A percentile compares a stretch with the other conserved stretches of the same genome.
phyloP scores from a whole-genome alignment of 2,113 vertebrate genomes.

The Siniperca chuatsi region DNA sequence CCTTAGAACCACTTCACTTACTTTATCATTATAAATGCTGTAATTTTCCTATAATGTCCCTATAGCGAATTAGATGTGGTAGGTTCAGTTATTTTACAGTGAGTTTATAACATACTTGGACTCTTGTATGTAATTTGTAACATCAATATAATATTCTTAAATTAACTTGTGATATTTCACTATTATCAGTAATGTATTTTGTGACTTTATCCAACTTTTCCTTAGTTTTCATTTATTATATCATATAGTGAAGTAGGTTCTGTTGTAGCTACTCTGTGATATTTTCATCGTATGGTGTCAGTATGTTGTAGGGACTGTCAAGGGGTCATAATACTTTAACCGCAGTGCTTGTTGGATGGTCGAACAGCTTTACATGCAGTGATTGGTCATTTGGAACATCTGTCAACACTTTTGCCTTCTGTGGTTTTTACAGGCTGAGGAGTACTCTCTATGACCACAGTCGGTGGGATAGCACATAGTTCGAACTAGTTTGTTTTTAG shows the following conservation, averaged over 20 bases:
- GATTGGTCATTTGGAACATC: too few relatives aligned
- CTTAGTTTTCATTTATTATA: background rate
- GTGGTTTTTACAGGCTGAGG: too few relatives aligned
- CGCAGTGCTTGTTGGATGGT: background rate
- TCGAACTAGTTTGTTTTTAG: background rate
- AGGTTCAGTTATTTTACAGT: background rate
- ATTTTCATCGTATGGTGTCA: background rate
- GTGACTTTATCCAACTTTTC: background rate
- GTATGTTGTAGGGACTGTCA: too few relatives aligned
- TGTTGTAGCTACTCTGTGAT: background rate
- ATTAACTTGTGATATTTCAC: background rate
- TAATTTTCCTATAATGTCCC: background rate
- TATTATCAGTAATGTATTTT: background rate
- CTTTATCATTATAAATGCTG: background rate
- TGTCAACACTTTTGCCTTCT: too few relatives aligned
- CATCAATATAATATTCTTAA: background rate
- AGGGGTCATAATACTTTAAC: background rate
- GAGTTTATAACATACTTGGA: background rate
- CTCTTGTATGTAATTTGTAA: background rate
- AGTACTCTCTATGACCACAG: too few relatives aligned
- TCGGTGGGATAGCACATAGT: background rate
- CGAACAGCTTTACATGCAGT: background rate
- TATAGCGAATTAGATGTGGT: background rate
- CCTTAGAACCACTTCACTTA: background rate
- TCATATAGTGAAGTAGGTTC: background rate